Evolutionary conservation across 1,140 invertebrate genomes (phyloP), one percentile per base, ranked within the genome.

Genomic region (Nebria ingens): DNA sequence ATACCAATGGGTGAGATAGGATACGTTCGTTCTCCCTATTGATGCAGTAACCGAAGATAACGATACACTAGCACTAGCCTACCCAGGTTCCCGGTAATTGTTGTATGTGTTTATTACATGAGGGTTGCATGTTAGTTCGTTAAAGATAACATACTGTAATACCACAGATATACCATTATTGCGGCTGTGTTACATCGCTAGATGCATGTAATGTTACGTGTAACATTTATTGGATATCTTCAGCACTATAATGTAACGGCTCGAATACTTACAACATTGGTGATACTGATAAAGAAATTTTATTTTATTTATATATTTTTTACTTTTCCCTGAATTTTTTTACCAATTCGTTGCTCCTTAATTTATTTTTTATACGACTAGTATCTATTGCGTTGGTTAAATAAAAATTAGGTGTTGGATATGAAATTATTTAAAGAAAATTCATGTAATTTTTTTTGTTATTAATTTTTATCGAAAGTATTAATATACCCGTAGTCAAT

Each of bases 21-120:
- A 6, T n/a, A 34, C 25, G 6, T 6, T 34, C 25, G 6, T n/a
- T n/a, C 25, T n/a, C 25, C n/a, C 25, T 34, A n/a, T n/a, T 34
- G 25, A 34, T 34, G 6, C 25, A 6, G 6, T 34, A n/a, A 34
- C 25, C 6, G 25, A 34, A 34, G 25, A 34, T 6, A 34, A 34
- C 6, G n/a, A n/a, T 9, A 34, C 25, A 34, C n/a, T 34, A 45
- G 17, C 17, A 17, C 9, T 45, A 45, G 40, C 40, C 40, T 17
- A 17, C 9, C 40, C 9, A 17, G 40, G n/a, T n/a, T n/a, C n/a
- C 9, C 40, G 4, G 40, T 45, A 45, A 45, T 45, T 45, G 40
- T 45, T 45, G 40, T 45, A 45, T 45, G 40, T 45, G 40, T 45
- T 45, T 45, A 45, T 45, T 45, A 45, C 40, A 12, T 45, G 17